Percentiles rank a stretch among this genome's conserved stretches.
phyloP scores from a whole-genome alignment of 2,888 invertebrate species.

The Euclidia mi region DNA sequence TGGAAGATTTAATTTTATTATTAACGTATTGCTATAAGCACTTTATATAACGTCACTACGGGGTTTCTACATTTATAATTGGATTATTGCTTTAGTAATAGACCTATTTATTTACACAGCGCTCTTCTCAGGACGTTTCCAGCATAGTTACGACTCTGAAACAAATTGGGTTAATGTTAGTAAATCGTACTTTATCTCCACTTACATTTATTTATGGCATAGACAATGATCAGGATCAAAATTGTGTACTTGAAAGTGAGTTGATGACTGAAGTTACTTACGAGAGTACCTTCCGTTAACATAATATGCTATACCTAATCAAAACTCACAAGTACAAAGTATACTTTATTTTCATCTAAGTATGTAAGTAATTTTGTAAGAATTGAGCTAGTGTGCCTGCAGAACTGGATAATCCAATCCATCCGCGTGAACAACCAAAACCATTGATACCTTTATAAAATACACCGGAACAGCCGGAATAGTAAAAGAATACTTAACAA shows the following conservation, averaged over 20 bases:
- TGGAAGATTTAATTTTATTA: constrained; percentile 77
- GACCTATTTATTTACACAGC: constrained; percentile 74
- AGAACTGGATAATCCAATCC: no score
- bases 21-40: constrained; percentile 65
- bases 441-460: no score
- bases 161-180: constrained; percentile 63
- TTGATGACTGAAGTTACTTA: no score
- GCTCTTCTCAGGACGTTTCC: constrained; percentile 53
- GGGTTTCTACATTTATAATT: constrained; percentile 79
- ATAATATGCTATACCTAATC: no score
- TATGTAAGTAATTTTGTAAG: no score
- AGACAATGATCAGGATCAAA: constrained; percentile 1
- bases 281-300: no score
- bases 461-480: no score
- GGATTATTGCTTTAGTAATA: constrained; percentile 85
- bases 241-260: not conserved
- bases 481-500: no score
- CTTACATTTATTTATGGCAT: not conserved
- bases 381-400: no score
- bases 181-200: constrained; percentile 17
- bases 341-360: no score
- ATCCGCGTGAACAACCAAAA: no score
- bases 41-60: constrained; percentile 75
- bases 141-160: constrained; percentile 67
- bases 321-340: no score